Evolutionary conservation across 2,797 vertebrate species (phyloP).

Genomic region (Orientallactaga sibirica): DNA sequence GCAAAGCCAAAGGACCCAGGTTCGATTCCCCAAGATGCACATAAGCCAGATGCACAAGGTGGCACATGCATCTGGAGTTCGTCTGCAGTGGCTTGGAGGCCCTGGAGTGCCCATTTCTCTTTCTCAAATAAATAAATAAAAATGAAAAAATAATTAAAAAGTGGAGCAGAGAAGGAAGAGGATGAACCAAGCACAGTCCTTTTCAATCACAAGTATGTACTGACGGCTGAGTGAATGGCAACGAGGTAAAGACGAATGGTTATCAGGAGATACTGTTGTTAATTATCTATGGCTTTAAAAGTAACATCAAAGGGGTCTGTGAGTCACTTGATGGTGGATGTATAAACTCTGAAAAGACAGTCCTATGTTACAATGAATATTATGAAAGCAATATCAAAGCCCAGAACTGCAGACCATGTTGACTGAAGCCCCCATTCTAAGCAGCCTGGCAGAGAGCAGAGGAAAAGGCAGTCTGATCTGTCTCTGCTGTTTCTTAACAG

Average conservation of each 20-base stretch:
- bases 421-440: neutral
- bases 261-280: neutral
- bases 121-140: too few relatives aligned
- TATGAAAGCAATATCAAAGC: neutral
- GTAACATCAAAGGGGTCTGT: slow-evolving; percentile 9
- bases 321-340: slow-evolving; percentile 22
- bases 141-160: too few relatives aligned
- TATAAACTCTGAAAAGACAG: neutral
- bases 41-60: too few relatives aligned
- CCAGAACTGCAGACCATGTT: neutral
- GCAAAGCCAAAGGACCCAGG: too few relatives aligned
- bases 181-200: neutral
- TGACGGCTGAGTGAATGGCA: neutral
- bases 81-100: too few relatives aligned
- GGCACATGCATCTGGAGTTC: too few relatives aligned
- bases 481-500: neutral
- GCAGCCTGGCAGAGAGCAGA: neutral
- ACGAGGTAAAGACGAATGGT: neutral
- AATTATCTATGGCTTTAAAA: slow-evolving; percentile 1
- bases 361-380: neutral
- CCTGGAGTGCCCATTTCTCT: too few relatives aligned
- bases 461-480: neutral
- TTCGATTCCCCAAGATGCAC: too few relatives aligned
- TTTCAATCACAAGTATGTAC: neutral
- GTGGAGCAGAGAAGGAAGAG: neutral